Percentiles rank a stretch among this genome's conserved stretches.
phyloP scores from a whole-genome alignment of 2,888 invertebrate species.

The Ischnus inquisitorius region DNA sequence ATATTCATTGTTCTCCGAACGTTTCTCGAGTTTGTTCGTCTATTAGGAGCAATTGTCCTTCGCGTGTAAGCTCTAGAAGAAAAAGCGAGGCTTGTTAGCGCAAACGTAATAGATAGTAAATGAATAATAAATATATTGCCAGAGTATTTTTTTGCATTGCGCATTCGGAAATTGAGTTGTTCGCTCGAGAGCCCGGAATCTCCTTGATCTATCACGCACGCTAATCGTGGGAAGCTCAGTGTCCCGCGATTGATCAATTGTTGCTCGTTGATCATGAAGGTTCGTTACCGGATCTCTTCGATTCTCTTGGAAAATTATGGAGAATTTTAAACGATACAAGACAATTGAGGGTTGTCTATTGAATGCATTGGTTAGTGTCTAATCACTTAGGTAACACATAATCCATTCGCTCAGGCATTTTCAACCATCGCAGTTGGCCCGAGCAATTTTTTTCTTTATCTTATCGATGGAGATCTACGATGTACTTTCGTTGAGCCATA shows the following conservation, averaged over 20 bases:
- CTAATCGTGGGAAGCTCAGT: constrained; percentile 44
- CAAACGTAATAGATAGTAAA: too few species aligned
- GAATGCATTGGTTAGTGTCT: too few species aligned
- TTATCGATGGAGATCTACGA: not conserved
- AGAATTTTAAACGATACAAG: too few species aligned
- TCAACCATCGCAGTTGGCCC: too few species aligned
- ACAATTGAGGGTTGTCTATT: too few species aligned
- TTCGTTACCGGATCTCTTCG: constrained; percentile 5
- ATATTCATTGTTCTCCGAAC: constrained; percentile 45
- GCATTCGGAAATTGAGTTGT: constrained; percentile 40
- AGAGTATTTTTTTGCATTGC: not conserved
- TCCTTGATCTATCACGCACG: constrained; percentile 59
- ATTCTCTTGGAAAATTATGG: not conserved
- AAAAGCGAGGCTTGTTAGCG: too few species aligned
- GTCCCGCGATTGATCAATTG: constrained; percentile 54
- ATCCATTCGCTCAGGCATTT: too few species aligned
- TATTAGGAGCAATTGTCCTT: not conserved
- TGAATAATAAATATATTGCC: too few species aligned
- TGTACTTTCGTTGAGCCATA: not conserved
- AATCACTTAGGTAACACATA: too few species aligned
- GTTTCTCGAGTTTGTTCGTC: constrained; percentile 8
- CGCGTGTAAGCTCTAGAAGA: not conserved
- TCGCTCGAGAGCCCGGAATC: constrained; percentile 35
- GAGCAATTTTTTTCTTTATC: too few species aligned
- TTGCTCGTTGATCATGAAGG: constrained; percentile 24